A percentile compares a stretch with the other conserved stretches of the same genome.
Evolutionary conservation across 2,113 vertebrate genomes (phyloP).

Genomic region (Gorsachius goisagi): DNA sequence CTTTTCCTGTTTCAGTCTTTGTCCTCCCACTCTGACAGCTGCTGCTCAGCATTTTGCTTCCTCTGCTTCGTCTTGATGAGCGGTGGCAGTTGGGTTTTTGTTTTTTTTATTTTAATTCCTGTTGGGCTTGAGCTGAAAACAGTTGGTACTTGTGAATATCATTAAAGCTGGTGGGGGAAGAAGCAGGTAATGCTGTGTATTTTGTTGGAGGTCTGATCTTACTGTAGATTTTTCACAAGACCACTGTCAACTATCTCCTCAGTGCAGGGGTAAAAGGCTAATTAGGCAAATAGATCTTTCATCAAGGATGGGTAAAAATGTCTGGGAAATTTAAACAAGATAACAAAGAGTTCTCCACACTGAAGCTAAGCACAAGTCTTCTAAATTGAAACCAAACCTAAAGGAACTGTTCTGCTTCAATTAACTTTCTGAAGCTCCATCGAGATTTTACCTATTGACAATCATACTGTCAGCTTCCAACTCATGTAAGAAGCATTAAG

Average conservation of each 20-base stretch:
- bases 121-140: not conserved
- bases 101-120: not conserved
- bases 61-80: not conserved
- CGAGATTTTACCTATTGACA: not conserved
- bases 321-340: not conserved
- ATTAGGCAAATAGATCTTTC: not conserved
- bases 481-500: not conserved
- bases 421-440: not conserved
- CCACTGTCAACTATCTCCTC: accelerated
- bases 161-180: not conserved
- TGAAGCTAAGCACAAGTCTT: not conserved
- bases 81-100: not conserved
- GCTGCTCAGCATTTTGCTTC: conserved; percentile 7
- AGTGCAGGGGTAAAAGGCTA: not conserved
- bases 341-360: not conserved
- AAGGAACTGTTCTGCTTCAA: not conserved
- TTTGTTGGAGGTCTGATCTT: not conserved
- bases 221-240: not conserved
- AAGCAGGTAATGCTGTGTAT: not conserved
- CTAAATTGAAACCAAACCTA: not conserved
- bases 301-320: not conserved
- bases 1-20: not conserved
- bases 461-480: not conserved
- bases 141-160: not conserved
- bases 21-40: not conserved